Base-by-base conservation (phyloP, 23 tunicate genomes). In the Ascidia mentula region DNA sequence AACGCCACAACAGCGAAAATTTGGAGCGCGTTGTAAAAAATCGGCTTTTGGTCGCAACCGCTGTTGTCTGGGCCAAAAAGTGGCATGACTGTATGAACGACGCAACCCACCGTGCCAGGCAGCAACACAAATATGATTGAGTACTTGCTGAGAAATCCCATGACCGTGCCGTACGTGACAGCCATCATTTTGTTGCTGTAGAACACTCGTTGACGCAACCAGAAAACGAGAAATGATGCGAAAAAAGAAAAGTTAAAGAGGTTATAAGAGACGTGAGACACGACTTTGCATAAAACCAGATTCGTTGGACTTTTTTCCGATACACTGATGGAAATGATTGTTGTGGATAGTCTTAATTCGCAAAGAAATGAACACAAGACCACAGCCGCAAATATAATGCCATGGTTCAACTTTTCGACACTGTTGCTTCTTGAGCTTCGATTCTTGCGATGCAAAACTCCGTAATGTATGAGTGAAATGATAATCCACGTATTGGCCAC, bases 161-260 rank as follows among this genome's bases (percentile, higher is more conserved):
- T 46, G 20, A 26, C 37, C 69, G 40, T 80, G 34, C 65, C 38
- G 38, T 70, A 80, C 65, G 34, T 65, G 35, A 40, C 77, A 24
- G 38, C 45, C 20, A 80, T 76, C 84, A 80, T 80, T 40, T 80
- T 59, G 69, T 80, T 80, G 71, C 32, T n/a, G 77, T 59, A 80
- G 30, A 80, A 80, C 1, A 71, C 40, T 28, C 84, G 7, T 69
- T 80, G 84, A 13, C 84, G 84, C 1, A 80, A 33, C 84, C 84
- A 80, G 38, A 36, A 71, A 31, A 80, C 70, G 32, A 71, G 1
- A 39, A 24, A 59, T 15, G 40, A 73, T 31, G 77, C 38, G 13
- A 80, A 80, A 39, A 80, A 30, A 30, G 40, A 38, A n/a, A 80
- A 5, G 30, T 33, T 6, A 39, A 61, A 80, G 4, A 70, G 37